Evolutionary conservation across 2,888 invertebrate species (phyloP).

Genomic region (Caenorhabditis sulstoni): DNA sequence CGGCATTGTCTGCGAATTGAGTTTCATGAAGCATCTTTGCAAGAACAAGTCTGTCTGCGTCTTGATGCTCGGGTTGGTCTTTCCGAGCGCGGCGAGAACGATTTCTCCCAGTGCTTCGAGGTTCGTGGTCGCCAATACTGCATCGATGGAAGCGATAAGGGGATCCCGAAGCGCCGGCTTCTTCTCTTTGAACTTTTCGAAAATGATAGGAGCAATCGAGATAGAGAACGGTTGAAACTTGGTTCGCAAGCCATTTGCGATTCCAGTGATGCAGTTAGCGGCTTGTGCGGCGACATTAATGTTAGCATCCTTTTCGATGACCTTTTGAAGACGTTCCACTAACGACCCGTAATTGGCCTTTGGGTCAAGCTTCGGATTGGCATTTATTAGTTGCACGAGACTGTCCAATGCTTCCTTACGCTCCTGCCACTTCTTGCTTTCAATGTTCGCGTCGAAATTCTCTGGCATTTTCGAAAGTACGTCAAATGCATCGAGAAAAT

Average conservation of each 20-base stretch:
- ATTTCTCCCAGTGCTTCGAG: conserved; percentile 86
- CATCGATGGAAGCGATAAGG: conserved; percentile 92
- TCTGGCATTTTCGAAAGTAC: conserved; percentile 93
- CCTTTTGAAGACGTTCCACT: conserved; percentile 91
- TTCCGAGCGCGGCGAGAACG: conserved; percentile 87
- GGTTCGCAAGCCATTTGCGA: conserved; percentile 89
- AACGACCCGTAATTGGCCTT: conserved; percentile 93
- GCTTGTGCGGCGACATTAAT: conserved; percentile 92
- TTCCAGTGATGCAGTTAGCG: conserved; percentile 88
- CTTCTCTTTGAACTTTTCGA: conserved; percentile 98
- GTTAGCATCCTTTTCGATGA: conserved; percentile 91
- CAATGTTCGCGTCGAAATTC: conserved; percentile 94
- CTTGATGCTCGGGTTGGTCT: conserved; percentile 82
- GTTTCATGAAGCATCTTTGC: conserved; percentile 62
- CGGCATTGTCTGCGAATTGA: conserved; percentile 79
- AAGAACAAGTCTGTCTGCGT: conserved; percentile 81
- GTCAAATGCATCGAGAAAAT: conserved; percentile 92
- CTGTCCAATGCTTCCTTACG: conserved; percentile 88
- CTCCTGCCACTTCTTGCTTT: conserved; percentile 95
- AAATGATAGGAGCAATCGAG: conserved; percentile 83
- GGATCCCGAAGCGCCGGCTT: conserved; percentile 92
- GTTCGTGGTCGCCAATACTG: conserved; percentile 83
- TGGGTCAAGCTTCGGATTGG: conserved; percentile 88
- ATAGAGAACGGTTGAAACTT: conserved; percentile 42
- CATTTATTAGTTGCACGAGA: conserved; percentile 83